Percentiles rank a stretch among this genome's conserved stretches.
These are phyloP conservation scores for Cossypha niveicapilla DNA, from an alignment of 2,797 vertebrate species.

Conservation along the genomic window DNA sequence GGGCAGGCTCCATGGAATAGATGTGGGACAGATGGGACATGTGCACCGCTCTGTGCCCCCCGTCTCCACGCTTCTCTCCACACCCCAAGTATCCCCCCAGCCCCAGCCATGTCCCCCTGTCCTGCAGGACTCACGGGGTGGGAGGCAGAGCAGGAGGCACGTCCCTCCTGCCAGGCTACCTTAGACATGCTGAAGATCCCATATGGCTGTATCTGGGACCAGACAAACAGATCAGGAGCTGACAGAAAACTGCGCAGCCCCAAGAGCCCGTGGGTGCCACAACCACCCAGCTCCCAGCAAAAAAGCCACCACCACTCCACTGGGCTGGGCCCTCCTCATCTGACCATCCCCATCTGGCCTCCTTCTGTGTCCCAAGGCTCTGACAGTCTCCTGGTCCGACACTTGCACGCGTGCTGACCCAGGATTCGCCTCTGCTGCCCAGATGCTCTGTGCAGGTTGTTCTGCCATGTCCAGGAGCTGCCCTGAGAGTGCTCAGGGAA, in stretches of 20 bases:
- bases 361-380: background rate
- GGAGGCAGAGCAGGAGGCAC: background rate
- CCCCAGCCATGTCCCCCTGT: background rate
- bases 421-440: background rate
- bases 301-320: background rate
- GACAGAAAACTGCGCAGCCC: fast-evolving
- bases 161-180: background rate
- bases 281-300: background rate
- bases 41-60: fast-evolving
- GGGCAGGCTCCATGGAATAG: background rate
- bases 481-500: background rate
- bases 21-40: fast-evolving
- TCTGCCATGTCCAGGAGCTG: background rate
- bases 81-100: background rate
- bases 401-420: fast-evolving
- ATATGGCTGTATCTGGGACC: background rate
- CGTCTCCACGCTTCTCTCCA: fast-evolving
- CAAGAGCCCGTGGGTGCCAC: fast-evolving
- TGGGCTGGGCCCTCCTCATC: background rate
- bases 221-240: background rate
- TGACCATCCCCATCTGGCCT: background rate
- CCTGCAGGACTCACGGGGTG: fast-evolving
- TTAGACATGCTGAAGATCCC: background rate
- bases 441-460: fast-evolving
- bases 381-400: background rate